phyloP scores from a whole-genome alignment of 2,888 invertebrate genomes.

The Noctua janthina region DNA sequence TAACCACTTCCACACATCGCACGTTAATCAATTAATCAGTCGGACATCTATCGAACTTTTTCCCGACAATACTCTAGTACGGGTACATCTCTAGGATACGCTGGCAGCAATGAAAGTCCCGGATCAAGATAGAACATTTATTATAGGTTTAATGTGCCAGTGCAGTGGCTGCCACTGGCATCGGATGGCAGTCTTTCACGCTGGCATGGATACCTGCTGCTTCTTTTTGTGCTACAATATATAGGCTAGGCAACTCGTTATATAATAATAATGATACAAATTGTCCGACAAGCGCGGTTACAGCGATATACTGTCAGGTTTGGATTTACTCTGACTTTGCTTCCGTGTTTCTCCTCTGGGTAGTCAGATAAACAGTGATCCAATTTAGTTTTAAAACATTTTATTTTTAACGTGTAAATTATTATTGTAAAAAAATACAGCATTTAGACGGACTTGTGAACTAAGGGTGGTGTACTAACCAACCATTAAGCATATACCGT shows the following conservation, averaged over 20 bases:
- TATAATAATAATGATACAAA: neutral
- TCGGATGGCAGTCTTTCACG: neutral
- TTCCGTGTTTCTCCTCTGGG: neutral
- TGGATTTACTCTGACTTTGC: neutral
- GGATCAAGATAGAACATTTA: slow-evolving; percentile 56
- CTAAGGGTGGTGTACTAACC: too few species aligned
- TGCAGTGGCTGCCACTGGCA: slow-evolving; percentile 4
- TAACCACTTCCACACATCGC: neutral
- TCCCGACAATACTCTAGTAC: neutral
- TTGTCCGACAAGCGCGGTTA: neutral
- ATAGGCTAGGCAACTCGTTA: slow-evolving; percentile 1
- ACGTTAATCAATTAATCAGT: slow-evolving; percentile 3
- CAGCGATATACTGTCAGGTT: neutral
- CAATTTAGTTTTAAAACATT: neutral
- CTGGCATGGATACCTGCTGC: slow-evolving; percentile 18
- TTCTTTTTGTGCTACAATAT: slow-evolving; percentile 1
- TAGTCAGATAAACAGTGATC: neutral
- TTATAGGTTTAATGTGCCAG: slow-evolving; percentile 48
- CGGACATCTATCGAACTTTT: slow-evolving; percentile 1
- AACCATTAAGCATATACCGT: too few species aligned
- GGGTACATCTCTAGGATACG: slow-evolving; percentile 21
- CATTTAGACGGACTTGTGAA: neutral
- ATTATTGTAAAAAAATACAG: neutral
- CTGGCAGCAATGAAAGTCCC: slow-evolving; percentile 32
- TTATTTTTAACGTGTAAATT: neutral